These are phyloP conservation scores for Pediacus dermestoides DNA, from an alignment of 2,888 invertebrate genomes.

Conservation along the genomic window DNA sequence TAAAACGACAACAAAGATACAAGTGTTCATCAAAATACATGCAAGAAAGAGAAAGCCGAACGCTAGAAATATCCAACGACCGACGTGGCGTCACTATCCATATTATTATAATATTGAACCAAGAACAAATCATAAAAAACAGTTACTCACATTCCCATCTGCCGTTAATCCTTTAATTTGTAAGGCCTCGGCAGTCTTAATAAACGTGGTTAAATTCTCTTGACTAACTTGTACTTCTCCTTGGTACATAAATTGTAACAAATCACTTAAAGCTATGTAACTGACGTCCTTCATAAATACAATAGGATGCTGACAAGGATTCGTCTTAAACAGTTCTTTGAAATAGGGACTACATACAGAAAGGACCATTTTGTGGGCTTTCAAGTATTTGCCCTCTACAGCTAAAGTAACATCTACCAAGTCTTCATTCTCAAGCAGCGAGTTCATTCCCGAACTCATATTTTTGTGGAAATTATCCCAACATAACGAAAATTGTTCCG, in stretches of 20 bases:
- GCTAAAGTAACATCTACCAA: conserved; percentile 51
- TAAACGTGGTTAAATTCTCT: conserved; percentile 47
- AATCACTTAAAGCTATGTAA: conserved; percentile 54
- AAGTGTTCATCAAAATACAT: too few species aligned
- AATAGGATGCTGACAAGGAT: conserved; percentile 66
- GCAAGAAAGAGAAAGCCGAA: too few species aligned
- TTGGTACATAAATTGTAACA: conserved; percentile 60
- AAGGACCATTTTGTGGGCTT: conserved; percentile 68
- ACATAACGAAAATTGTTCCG: conserved; percentile 66
- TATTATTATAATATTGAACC: too few species aligned
- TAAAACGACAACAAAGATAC: too few species aligned
- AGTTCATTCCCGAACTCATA: conserved; percentile 63
- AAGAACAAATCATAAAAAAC: background rate
- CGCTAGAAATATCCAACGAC: too few species aligned
- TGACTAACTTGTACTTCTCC: conserved; percentile 54
- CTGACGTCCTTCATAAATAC: conserved; percentile 58
- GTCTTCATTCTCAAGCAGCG: conserved; percentile 46
- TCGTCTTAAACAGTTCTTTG: conserved; percentile 64
- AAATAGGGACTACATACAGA: conserved; percentile 71
- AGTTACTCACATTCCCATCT: conserved; percentile 43
- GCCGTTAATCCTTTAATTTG: conserved; percentile 49
- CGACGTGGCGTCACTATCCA: too few species aligned
- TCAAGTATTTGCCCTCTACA: conserved; percentile 58
- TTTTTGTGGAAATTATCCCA: conserved; percentile 74
- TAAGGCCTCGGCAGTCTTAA: conserved; percentile 49